A percentile compares a stretch with the other conserved stretches of the same genome.
Evolutionary conservation across 64 coral and sea anemone species (phyloP).

Genomic region (Dendrophyllia cribrosa): DNA sequence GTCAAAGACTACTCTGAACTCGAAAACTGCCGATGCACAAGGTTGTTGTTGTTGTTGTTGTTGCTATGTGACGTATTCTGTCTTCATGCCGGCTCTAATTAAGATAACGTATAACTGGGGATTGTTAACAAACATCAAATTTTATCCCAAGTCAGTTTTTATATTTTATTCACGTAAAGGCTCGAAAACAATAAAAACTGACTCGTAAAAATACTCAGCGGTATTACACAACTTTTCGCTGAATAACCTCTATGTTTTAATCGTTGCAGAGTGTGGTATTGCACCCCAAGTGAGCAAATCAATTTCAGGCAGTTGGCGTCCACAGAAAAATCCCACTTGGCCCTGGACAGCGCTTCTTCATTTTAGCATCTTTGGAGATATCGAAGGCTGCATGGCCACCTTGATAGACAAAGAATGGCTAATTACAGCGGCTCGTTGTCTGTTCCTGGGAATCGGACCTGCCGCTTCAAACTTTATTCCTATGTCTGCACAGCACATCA

Average conservation of each 20-base stretch:
- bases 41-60: too few species aligned
- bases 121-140: too few species aligned
- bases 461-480: not conserved
- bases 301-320: constrained; percentile 59
- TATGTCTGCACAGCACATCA: constrained; percentile 45
- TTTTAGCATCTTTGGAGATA: constrained; percentile 76
- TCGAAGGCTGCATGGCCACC: constrained; percentile 92
- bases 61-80: too few species aligned
- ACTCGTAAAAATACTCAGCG: too few species aligned
- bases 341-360: constrained; percentile 88
- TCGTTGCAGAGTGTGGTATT: constrained; percentile 78
- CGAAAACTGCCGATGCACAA: too few species aligned
- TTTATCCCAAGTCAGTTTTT: too few species aligned
- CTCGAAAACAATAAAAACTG: too few species aligned
- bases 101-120: too few species aligned
- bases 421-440: constrained; percentile 74
- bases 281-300: constrained; percentile 48
- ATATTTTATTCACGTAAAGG: too few species aligned
- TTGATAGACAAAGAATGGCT: constrained; percentile 91
- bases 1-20: too few species aligned
- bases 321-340: constrained; percentile 57
- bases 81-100: too few species aligned
- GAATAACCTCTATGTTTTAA: not conserved
- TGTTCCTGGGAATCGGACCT: constrained; percentile 29
- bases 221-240: too few species aligned